Evolutionary conservation across 2,888 invertebrate genomes (phyloP).

Genomic region (Agapostemon virescens): DNA sequence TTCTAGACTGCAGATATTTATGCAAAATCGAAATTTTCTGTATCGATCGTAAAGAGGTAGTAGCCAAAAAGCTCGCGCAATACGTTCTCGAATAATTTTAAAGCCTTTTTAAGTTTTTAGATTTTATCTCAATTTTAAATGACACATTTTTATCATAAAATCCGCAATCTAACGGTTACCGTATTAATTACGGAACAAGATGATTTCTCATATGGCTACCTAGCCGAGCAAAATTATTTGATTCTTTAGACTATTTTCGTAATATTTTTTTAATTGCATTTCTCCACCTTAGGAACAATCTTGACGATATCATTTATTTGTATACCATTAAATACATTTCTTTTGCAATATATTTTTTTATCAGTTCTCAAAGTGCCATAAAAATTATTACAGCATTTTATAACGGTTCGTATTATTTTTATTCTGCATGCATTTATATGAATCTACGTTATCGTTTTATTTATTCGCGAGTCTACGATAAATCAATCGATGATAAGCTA

Average conservation of each 20-base stretch:
- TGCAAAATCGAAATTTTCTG: no score
- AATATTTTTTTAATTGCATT: neutral
- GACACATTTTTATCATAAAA: no score
- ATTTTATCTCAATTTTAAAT: no score
- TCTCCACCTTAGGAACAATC: neutral
- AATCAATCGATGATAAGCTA: neutral
- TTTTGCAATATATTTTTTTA: neutral
- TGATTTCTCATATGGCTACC: neutral
- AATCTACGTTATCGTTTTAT: neutral
- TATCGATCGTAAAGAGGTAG: no score
- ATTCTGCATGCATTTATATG: neutral
- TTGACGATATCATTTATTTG: neutral
- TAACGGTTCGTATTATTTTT: neutral
- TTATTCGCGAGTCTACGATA: neutral
- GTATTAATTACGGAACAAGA: neutral
- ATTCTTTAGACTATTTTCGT: neutral
- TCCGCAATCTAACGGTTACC: no score
- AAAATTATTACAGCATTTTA: neutral
- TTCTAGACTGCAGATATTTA: no score
- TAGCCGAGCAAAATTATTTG: neutral
- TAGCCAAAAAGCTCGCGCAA: no score
- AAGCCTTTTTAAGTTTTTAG: no score
- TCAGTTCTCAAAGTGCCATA: neutral
- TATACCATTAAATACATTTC: neutral
- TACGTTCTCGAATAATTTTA: no score